Percentiles rank a stretch among this genome's conserved stretches.
phyloP scores from a whole-genome alignment of 2,797 vertebrate genomes.

The Rousettus madagascariensis region DNA sequence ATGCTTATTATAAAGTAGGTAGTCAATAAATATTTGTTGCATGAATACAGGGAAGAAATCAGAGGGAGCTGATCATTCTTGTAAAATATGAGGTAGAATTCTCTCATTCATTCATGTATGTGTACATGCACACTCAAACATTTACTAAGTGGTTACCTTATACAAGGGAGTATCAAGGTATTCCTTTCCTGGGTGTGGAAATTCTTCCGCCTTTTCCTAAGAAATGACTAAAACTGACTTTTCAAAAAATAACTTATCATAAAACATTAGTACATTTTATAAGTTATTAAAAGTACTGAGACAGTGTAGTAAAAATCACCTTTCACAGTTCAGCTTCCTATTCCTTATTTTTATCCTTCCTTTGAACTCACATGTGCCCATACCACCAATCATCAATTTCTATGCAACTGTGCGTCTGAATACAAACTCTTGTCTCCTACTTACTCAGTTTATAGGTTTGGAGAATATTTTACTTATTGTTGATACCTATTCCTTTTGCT shows the following conservation, averaged over 20 bases:
- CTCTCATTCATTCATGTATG: background rate
- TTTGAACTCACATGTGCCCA: constrained; percentile 2
- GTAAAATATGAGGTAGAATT: background rate
- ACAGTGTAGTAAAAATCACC: background rate
- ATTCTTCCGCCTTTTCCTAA: background rate
- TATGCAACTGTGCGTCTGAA: background rate
- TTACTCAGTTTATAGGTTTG: background rate
- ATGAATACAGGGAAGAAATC: background rate
- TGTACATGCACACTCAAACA: background rate
- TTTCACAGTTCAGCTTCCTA: constrained; percentile 50
- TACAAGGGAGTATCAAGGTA: background rate
- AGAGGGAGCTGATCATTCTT: background rate
- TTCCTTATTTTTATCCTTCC: constrained; percentile 68
- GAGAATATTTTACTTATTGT: background rate
- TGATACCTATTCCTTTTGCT: background rate
- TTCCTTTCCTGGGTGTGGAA: background rate
- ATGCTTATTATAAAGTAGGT: background rate
- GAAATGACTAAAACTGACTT: background rate
- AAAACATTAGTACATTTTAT: background rate
- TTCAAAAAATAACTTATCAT: background rate
- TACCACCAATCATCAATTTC: background rate
- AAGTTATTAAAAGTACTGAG: background rate
- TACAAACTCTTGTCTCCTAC: background rate
- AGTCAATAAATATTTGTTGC: background rate
- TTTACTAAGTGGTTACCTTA: background rate